Evolutionary conservation across 2,113 vertebrate genomes (phyloP).

Genomic region (Bothrops jararaca): DNA sequence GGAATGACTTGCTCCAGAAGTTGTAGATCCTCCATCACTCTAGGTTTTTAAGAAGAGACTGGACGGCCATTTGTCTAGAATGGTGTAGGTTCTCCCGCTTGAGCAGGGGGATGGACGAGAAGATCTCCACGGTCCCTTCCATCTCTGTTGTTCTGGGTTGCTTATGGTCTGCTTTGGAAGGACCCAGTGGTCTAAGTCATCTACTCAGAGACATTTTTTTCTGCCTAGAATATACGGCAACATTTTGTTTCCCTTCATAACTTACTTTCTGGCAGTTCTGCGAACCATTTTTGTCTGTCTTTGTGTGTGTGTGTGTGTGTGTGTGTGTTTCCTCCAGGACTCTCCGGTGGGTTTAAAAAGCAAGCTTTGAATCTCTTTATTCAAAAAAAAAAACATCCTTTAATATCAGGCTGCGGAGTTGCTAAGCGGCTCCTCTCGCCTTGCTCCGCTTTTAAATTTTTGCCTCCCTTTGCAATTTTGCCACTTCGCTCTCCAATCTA

Average conservation of each 20-base stretch:
- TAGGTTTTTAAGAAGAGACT: too few relatives aligned
- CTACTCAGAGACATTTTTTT: neutral
- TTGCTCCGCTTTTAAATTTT: fast-evolving
- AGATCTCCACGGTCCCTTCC: neutral
- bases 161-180: neutral
- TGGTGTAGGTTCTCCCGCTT: fast-evolving
- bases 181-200: neutral
- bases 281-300: neutral
- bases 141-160: neutral
- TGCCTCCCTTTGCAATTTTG: neutral
- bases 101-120: neutral
- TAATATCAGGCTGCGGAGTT: neutral
- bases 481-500: slow-evolving; percentile 1
- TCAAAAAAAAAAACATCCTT: neutral
- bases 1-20: too few relatives aligned
- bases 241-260: neutral
- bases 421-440: neutral
- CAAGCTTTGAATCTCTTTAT: neutral
- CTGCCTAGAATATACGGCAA: neutral
- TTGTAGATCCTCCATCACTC: too few relatives aligned
- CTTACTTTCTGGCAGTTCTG: neutral
- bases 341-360: slow-evolving; percentile 10
- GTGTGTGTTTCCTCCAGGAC: neutral
- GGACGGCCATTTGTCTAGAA: neutral
- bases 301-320: too few relatives aligned